Evolutionary conservation across 2,113 vertebrate genomes (phyloP).

Genomic region (Strix aluco): DNA sequence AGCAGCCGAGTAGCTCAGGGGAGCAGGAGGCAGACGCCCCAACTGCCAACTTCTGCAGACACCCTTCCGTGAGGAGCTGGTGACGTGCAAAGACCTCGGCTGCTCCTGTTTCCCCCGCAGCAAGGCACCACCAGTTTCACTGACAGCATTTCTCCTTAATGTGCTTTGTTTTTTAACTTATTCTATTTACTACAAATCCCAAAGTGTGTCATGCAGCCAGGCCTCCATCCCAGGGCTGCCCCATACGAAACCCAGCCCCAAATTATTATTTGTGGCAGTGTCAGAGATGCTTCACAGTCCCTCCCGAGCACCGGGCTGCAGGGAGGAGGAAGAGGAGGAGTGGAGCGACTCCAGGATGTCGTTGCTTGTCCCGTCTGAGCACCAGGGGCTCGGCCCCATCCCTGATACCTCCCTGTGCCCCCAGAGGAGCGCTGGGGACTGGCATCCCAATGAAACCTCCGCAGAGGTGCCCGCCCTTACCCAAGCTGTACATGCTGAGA

Average conservation of each 20-base stretch:
- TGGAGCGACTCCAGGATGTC: fast-evolving
- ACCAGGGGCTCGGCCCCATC: background rate
- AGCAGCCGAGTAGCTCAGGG: fast-evolving
- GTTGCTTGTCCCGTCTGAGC: background rate
- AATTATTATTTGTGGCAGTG: too few relatives aligned
- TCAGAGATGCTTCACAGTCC: background rate
- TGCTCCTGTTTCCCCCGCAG: background rate
- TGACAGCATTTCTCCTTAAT: fast-evolving
- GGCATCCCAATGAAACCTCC: background rate
- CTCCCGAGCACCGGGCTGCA: background rate
- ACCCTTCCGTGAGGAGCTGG: background rate
- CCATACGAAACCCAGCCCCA: background rate
- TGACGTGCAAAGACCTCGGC: fast-evolving
- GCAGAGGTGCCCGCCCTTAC: constrained; percentile 39
- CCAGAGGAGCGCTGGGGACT: background rate
- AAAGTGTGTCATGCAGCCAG: background rate
- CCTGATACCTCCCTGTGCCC: background rate
- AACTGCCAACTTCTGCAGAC: background rate
- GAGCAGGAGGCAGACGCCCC: too few relatives aligned
- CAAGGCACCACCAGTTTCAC: background rate
- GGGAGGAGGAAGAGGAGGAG: background rate
- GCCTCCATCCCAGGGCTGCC: background rate
- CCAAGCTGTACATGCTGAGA: constrained; percentile 84
- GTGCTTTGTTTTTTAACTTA: background rate
- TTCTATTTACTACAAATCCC: background rate